Percentiles rank a stretch among this genome's conserved stretches.
Conservation (phyloP, 2,888 invertebrate species). For the Archips crataeganus region DNA sequence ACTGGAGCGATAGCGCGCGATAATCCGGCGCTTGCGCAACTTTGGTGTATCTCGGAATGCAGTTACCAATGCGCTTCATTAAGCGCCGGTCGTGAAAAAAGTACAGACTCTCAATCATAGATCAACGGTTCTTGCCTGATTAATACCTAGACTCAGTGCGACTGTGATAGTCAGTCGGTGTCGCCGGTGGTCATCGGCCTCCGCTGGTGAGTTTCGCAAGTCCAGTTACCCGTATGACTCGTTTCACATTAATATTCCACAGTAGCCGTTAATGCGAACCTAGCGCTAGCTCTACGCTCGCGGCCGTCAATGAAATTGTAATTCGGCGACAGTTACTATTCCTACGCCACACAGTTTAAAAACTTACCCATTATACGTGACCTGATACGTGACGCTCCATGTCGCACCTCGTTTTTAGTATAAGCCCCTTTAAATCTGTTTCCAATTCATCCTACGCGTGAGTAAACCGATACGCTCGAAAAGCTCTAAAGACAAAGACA, state of each 20-base stretch:
- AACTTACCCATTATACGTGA: conserved; percentile 21
- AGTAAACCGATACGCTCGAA: conserved; percentile 58
- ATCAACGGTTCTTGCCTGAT: conserved; percentile 48
- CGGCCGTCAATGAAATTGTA: conserved; percentile 40
- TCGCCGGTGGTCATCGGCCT: conserved; percentile 81
- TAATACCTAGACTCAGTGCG: conserved; percentile 54
- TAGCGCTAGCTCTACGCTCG: conserved; percentile 56
- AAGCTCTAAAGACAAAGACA: conserved; percentile 73
- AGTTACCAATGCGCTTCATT: conserved; percentile 67
- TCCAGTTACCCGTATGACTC: conserved; percentile 81
- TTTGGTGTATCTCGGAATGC: conserved; percentile 74
- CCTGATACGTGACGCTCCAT: conserved; percentile 21
- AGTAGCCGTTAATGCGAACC: conserved; percentile 74
- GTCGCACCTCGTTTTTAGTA: conserved; percentile 3
- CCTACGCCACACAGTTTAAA: conserved; percentile 11
- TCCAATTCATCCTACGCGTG: conserved; percentile 37
- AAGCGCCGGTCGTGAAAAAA: conserved; percentile 66
- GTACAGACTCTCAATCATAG: conserved; percentile 32
- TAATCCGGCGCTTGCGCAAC: conserved; percentile 70
- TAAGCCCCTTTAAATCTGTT: conserved; percentile 17
- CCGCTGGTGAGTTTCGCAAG: conserved; percentile 82
- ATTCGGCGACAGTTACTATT: conserved; percentile 34
- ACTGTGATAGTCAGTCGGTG: conserved; percentile 60
- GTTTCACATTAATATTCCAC: conserved; percentile 81
- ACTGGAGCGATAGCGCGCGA: conserved; percentile 69